A percentile compares a stretch with the other conserved stretches of the same genome.
These are phyloP conservation scores for Drosophila hawaiiensis DNA, from an alignment of 2,888 invertebrate genomes.

Conservation along the genomic window DNA sequence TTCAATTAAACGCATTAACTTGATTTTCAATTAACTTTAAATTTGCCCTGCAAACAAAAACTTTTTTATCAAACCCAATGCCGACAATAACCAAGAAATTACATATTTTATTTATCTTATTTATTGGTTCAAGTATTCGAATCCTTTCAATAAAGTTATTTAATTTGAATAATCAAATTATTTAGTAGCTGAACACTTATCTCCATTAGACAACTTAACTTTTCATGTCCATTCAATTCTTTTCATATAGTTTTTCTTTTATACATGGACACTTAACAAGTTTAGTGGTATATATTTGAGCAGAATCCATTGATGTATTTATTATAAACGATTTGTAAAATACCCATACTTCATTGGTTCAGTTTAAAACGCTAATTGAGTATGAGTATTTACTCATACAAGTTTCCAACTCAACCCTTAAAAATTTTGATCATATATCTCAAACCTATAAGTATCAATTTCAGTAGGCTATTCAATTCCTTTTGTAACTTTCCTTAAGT, in stretches of 20 bases:
- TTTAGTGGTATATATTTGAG: background rate
- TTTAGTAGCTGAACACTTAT: background rate
- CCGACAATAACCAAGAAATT: conserved; percentile 13
- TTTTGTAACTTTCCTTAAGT: conserved; percentile 15
- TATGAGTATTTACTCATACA: background rate
- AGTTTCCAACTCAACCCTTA: background rate
- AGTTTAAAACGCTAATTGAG: background rate
- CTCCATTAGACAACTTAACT: background rate
- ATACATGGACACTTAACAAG: background rate
- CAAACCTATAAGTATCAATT: conserved; percentile 12
- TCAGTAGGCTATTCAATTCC: conserved; percentile 10
- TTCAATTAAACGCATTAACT: conserved; percentile 81
- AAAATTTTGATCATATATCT: background rate
- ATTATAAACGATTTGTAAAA: background rate
- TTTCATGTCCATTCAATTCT: background rate
- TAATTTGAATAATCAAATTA: background rate
- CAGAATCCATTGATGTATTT: background rate
- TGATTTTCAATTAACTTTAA: conserved; percentile 82
- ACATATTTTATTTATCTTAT: background rate
- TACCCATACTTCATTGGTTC: background rate
- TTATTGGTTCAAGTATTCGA: background rate
- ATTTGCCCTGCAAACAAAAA: conserved; percentile 32
- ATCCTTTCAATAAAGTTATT: background rate
- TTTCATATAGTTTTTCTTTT: background rate
- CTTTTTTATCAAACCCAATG: conserved; percentile 39